A percentile compares a stretch with the other conserved stretches of the same genome.
phyloP scores from a whole-genome alignment of 30 jellyfish, hydroid and myxozoan species.

The Clytia hemisphaerica region DNA sequence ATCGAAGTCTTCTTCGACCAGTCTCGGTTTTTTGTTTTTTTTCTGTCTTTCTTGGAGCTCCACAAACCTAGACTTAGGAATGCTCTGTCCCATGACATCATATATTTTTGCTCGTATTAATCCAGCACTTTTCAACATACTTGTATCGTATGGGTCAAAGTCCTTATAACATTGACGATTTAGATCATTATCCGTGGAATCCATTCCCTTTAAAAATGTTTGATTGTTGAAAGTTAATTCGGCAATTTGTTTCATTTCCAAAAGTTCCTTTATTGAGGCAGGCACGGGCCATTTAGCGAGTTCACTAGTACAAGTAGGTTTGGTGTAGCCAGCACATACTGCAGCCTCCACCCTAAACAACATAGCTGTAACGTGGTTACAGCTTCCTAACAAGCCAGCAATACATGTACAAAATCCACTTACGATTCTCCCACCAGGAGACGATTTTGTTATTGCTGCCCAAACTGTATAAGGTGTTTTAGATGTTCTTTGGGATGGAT shows the following conservation, averaged over 20 bases:
- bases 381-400: no score
- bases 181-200: not conserved
- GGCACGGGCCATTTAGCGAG: not conserved
- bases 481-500: slow-evolving; percentile 41
- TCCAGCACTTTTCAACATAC: no score
- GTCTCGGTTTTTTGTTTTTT: not conserved
- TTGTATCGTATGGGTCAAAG: not conserved
- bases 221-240: not conserved
- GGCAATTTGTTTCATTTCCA: not conserved
- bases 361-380: no score
- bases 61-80: not conserved
- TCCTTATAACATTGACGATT: not conserved
- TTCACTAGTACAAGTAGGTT: slow-evolving; percentile 5
- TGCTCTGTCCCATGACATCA: not conserved
- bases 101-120: no score
- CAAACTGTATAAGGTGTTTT: slow-evolving; percentile 24
- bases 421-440: slow-evolving; percentile 16
- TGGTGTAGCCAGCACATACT: no score
- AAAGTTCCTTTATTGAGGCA: not conserved
- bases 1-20: no score
- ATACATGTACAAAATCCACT: slow-evolving; percentile 15
- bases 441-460: slow-evolving; percentile 23
- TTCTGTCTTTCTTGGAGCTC: not conserved
- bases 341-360: no score
- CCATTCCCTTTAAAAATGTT: not conserved